Evolutionary conservation across 2,888 invertebrate species (phyloP), one percentile per base, ranked within the genome.

Genomic region (Xanthia togata): DNA sequence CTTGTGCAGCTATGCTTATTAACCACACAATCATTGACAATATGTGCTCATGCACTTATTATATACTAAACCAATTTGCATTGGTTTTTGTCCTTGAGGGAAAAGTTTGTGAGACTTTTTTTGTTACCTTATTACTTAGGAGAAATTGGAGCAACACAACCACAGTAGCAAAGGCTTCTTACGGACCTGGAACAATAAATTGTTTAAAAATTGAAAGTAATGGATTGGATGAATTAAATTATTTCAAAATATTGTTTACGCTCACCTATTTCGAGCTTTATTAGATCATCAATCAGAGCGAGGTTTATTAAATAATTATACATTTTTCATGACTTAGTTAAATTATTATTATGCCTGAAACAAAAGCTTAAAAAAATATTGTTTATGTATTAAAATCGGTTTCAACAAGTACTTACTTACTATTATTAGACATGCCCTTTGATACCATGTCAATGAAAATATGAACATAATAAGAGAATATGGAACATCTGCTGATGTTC

Each of bases 391-490:
- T n/a, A 35, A 77, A 14, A 65, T n/a, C 4, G 17, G 5, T 26
- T 75, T 68, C 23, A 50, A 8, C 26, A 63, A 79, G 26, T 67
- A 60, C 35, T 35, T 35, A n/a, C 26, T 44, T 20, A 26, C 59
- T 83, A 67, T 65, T 83, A 57, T 68, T 68, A 44, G 38, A 76
- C 14, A 38, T 81, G 65, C 57, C 38, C 50, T 83, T 79, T 84
- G 57, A 68, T 71, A 63, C 55, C 23, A 57, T 62, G 62, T 73
- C 82, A 70, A 82, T 76, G 62, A 69, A 81, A 85, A 77, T 85
- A 38, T 67, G 82, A 74, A 65, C 57, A 69, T 62, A 68, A 68
- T 53, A 77, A n/a, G n/a, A n/a, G n/a, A n/a, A n/a, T n/a, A n/a
- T n/a, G n/a, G n/a, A n/a, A n/a, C n/a, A n/a, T n/a, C n/a, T n/a